Evolutionary conservation across 2,113 vertebrate species (phyloP).

Genomic region (Stictonetta naevosa): DNA sequence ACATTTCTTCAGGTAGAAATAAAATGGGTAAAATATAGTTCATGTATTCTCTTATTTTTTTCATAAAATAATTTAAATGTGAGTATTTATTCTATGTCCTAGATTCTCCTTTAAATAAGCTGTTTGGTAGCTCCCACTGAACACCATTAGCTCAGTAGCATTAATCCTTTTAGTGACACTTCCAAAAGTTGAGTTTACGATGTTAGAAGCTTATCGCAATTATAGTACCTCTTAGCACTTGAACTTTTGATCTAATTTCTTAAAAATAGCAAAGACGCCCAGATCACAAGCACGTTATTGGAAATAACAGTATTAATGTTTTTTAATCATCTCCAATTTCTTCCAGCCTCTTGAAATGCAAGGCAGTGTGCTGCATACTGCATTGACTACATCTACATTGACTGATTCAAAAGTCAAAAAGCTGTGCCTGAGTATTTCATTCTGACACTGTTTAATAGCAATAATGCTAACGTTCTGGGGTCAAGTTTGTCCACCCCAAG

Average conservation of each 20-base stretch:
- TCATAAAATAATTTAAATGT: not conserved
- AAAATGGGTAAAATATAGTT: not conserved
- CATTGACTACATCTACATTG: not conserved
- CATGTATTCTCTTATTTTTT: not conserved
- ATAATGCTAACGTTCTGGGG: not conserved
- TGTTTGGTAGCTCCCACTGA: not conserved
- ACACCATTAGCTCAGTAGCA: not conserved
- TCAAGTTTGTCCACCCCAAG: not conserved
- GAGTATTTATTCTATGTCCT: not conserved
- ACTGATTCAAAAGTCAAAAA: not conserved
- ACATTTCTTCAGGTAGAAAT: not conserved
- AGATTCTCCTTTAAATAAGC: not conserved
- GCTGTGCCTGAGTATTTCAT: not conserved
- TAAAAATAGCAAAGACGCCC: not conserved
- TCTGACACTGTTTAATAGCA: not conserved
- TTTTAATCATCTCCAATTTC: not conserved
- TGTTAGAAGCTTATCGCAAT: not conserved
- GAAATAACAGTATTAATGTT: slow-evolving; percentile 12
- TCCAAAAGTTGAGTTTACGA: not conserved
- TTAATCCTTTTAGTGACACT: not conserved
- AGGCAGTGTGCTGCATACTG: accelerated
- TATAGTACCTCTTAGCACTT: slow-evolving; percentile 1
- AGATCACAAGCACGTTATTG: not conserved
- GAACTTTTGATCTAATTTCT: slow-evolving; percentile 48
- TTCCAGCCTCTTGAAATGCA: not conserved